phyloP scores from a whole-genome alignment of 2,113 vertebrate species.

The Podarcis raffonei region DNA sequence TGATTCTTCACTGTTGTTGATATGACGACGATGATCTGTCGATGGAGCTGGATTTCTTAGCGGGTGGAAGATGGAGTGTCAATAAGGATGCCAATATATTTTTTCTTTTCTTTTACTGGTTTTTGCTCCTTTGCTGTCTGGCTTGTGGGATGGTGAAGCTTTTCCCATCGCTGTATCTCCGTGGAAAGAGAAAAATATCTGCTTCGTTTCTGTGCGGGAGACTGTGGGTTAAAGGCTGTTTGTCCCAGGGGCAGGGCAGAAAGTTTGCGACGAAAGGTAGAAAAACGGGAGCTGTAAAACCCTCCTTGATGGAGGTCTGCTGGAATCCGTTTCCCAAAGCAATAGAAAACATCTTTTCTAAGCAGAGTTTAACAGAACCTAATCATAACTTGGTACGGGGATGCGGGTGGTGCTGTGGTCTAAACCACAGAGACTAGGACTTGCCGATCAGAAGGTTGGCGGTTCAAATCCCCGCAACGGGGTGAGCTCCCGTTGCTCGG shows the following conservation, averaged over 20 bases:
- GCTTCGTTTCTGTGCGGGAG: too few relatives aligned
- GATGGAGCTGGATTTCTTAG: not conserved
- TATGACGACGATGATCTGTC: not conserved
- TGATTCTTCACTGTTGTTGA: not conserved
- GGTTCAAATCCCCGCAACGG: too few relatives aligned
- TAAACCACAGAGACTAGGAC: too few relatives aligned
- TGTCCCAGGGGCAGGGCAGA: too few relatives aligned
- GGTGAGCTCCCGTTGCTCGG: too few relatives aligned
- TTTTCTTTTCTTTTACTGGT: not conserved
- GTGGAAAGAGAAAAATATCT: not conserved
- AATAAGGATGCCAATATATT: not conserved
- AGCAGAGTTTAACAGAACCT: not conserved
- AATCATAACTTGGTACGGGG: too few relatives aligned
- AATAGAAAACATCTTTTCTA: not conserved
- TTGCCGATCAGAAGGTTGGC: too few relatives aligned
- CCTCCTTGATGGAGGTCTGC: not conserved
- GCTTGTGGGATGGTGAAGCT: not conserved
- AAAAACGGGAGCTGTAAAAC: not conserved
- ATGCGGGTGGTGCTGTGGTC: too few relatives aligned
- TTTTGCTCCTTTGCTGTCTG: not conserved
- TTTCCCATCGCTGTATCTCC: not conserved
- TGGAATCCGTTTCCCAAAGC: too few relatives aligned
- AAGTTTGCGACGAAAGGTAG: not conserved
- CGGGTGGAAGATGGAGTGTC: not conserved
- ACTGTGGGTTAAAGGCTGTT: not conserved